These are phyloP conservation scores for Patagioenas fasciata DNA, from an alignment of 2,113 vertebrate genomes.

Conservation along the genomic window DNA sequence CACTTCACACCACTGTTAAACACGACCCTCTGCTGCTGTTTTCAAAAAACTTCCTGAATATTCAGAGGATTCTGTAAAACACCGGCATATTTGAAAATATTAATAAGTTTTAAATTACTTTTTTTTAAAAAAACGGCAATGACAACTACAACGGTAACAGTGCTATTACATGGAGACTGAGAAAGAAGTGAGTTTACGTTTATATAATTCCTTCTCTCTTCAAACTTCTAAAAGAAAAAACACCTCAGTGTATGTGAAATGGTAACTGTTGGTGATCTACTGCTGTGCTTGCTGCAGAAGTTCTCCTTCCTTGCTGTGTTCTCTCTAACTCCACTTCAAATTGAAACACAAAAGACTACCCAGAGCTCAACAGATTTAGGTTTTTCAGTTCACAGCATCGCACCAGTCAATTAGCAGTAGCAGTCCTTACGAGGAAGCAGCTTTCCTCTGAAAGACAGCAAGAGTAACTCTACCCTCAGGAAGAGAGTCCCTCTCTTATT, in stretches of 20 bases:
- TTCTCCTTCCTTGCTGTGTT: neutral
- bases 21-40: rapidly evolving
- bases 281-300: neutral
- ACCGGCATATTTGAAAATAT: neutral
- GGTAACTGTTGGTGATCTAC: neutral
- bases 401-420: neutral
- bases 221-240: neutral
- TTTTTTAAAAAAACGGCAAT: neutral
- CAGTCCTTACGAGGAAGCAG: neutral
- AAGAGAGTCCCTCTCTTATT: neutral
- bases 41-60: rapidly evolving
- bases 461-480: neutral
- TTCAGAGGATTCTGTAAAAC: neutral
- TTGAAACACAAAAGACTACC: neutral
- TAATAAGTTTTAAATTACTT: neutral
- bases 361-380: neutral
- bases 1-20: rapidly evolving
- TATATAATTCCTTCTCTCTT: neutral
- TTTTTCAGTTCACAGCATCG: neutral
- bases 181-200: neutral
- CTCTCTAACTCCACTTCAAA: neutral
- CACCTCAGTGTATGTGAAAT: neutral
- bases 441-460: neutral
- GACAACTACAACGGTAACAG: neutral
- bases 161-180: neutral